These are phyloP conservation scores for Melipona bicolor DNA, from an alignment of 2,888 invertebrate genomes.

Conservation along the genomic window DNA sequence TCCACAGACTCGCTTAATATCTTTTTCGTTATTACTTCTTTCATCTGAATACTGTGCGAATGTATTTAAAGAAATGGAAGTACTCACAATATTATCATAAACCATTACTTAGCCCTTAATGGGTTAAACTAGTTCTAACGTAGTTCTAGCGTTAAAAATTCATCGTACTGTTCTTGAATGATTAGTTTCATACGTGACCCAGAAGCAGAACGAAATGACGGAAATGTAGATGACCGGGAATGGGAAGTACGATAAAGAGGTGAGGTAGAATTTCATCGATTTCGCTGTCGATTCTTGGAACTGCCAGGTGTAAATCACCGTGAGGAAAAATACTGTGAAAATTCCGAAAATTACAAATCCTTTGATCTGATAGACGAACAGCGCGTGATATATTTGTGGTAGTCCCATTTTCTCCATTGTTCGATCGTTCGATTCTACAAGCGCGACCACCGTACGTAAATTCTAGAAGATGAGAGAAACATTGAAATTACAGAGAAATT, in stretches of 20 bases:
- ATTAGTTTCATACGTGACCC: conserved; percentile 63
- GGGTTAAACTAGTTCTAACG: no score
- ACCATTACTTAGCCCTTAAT: no score
- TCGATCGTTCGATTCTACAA: conserved; percentile 53
- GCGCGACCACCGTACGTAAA: conserved; percentile 17
- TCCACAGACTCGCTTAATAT: no score
- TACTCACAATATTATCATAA: no score
- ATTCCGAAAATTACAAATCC: background rate
- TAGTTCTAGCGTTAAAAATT: background rate
- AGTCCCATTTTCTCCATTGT: conserved; percentile 65
- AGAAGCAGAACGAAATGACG: conserved; percentile 60
- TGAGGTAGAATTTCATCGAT: conserved; percentile 9
- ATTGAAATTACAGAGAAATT: background rate
- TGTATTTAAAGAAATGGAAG: no score
- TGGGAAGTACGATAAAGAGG: background rate
- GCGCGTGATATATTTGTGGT: conserved; percentile 45
- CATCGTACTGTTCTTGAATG: background rate
- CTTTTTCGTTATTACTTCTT: no score
- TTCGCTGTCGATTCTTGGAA: background rate
- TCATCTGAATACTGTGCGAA: no score
- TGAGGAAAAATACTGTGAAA: background rate
- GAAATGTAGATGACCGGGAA: conserved; percentile 38
- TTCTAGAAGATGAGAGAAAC: conserved; percentile 10
- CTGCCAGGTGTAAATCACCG: conserved; percentile 5
- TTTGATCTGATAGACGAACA: conserved; percentile 38